These are phyloP conservation scores for Alfaro cultratus DNA, from an alignment of 2,797 vertebrate genomes.

Conservation along the genomic window DNA sequence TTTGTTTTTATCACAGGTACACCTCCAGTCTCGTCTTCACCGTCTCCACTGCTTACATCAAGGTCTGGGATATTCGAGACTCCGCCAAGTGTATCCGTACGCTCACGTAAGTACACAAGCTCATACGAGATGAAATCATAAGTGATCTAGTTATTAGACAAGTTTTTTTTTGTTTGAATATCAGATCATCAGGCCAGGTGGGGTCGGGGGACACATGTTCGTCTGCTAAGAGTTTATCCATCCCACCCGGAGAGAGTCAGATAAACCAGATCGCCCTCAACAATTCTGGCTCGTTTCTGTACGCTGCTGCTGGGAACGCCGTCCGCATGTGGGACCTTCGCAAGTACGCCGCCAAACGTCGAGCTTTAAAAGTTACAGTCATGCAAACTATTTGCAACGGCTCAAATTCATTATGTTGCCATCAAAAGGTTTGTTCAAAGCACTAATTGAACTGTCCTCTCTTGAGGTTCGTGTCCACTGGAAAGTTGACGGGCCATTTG, in stretches of 20 bases:
- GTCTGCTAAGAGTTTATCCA: slow-evolving; percentile 83
- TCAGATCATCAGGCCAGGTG: slow-evolving; percentile 94
- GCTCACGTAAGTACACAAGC: slow-evolving; percentile 84
- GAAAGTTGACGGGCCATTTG: slow-evolving; percentile 93
- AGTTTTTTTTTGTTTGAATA: neutral
- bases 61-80: slow-evolving; percentile 98
- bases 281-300: slow-evolving; percentile 90
- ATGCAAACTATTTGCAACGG: neutral
- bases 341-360: slow-evolving; percentile 79
- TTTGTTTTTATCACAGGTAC: slow-evolving; percentile 69
- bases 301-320: slow-evolving; percentile 92
- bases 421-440: neutral
- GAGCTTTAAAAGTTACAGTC: neutral
- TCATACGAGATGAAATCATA: neutral
- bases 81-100: slow-evolving; percentile 95
- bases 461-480: slow-evolving; percentile 93
- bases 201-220: slow-evolving; percentile 87
- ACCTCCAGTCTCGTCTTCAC: slow-evolving; percentile 95
- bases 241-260: slow-evolving; percentile 94
- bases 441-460: neutral
- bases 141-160: neutral
- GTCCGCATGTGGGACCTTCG: slow-evolving; percentile 99
- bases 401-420: neutral
- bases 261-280: slow-evolving; percentile 96
- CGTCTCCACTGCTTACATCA: slow-evolving; percentile 93